A percentile compares a stretch with the other conserved stretches of the same genome.
These are phyloP conservation scores for Gobionotothen gibberifrons DNA, from an alignment of 2,797 vertebrate species.

Conservation along the genomic window DNA sequence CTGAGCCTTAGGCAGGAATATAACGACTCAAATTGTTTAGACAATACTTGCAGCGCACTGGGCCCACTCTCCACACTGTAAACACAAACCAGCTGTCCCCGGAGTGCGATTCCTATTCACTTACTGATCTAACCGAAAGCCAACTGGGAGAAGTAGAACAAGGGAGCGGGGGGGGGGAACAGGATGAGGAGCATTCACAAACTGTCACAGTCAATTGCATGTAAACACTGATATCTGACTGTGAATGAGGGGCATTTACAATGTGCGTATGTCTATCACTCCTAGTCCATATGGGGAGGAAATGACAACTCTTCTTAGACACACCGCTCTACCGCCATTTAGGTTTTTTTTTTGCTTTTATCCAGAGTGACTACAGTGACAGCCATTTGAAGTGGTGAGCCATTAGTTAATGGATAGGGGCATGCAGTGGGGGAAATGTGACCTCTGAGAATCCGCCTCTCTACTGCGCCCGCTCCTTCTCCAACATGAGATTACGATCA, in stretches of 20 bases:
- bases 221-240: slow-evolving; percentile 58
- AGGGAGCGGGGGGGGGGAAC: slow-evolving; percentile 34
- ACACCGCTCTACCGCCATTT: slow-evolving; percentile 47
- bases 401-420: slow-evolving; percentile 72
- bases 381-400: slow-evolving; percentile 66
- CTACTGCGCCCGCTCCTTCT: slow-evolving; percentile 36
- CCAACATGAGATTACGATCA: slow-evolving; percentile 68
- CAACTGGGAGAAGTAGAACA: slow-evolving; percentile 39
- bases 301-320: slow-evolving; percentile 52
- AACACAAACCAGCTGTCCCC: slow-evolving; percentile 81
- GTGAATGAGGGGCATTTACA: slow-evolving; percentile 49
- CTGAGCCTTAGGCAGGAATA: slow-evolving; percentile 66
- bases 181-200: slow-evolving; percentile 45
- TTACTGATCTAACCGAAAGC: slow-evolving; percentile 66
- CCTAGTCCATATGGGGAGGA: slow-evolving; percentile 35
- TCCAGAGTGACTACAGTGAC: slow-evolving; percentile 55
- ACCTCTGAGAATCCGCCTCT: slow-evolving; percentile 52
- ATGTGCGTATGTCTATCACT: slow-evolving; percentile 50
- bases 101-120: slow-evolving; percentile 68
- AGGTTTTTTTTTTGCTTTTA: slow-evolving; percentile 46
- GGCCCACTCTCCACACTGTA: slow-evolving; percentile 70
- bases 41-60: slow-evolving; percentile 72
- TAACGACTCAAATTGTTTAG: slow-evolving; percentile 77
- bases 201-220: slow-evolving; percentile 67
- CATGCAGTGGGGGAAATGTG: slow-evolving; percentile 47